phyloP scores from a whole-genome alignment of 2,113 vertebrate species.

The Panurus biarmicus region DNA sequence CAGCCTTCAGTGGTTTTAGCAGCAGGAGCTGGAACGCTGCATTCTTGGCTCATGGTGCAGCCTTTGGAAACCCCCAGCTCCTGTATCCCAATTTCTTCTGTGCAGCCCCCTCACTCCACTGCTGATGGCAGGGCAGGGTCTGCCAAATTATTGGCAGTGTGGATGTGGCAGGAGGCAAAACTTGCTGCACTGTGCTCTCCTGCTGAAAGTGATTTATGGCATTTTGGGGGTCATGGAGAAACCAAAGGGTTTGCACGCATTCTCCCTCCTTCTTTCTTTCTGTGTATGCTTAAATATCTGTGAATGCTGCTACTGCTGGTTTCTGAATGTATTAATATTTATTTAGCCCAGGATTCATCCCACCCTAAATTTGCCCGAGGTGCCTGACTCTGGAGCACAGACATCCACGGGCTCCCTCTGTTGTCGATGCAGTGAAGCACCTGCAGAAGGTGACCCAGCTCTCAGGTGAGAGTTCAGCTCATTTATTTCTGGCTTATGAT shows the following conservation, averaged over 20 bases:
- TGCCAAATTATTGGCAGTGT: neutral
- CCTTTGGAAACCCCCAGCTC: neutral
- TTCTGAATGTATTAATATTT: neutral
- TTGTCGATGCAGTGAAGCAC: neutral
- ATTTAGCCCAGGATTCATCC: neutral
- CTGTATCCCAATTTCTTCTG: neutral
- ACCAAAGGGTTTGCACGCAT: neutral
- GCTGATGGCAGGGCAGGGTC: neutral
- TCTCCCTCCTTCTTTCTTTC: neutral
- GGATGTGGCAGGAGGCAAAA: neutral
- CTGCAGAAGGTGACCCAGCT: neutral
- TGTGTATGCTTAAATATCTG: neutral
- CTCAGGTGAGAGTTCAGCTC: neutral
- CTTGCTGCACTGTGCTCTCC: neutral
- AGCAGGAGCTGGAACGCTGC: neutral
- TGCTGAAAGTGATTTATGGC: neutral
- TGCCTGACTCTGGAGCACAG: neutral
- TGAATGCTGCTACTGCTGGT: neutral
- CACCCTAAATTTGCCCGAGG: neutral
- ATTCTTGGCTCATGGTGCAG: neutral
- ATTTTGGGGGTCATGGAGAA: neutral
- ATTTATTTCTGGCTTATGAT: neutral
- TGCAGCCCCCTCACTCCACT: neutral
- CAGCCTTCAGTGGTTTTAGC: neutral
- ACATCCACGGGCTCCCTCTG: slow-evolving; percentile 52